phyloP scores from a whole-genome alignment of 2,113 vertebrate genomes.

The Neodontobutis hainanensis region DNA sequence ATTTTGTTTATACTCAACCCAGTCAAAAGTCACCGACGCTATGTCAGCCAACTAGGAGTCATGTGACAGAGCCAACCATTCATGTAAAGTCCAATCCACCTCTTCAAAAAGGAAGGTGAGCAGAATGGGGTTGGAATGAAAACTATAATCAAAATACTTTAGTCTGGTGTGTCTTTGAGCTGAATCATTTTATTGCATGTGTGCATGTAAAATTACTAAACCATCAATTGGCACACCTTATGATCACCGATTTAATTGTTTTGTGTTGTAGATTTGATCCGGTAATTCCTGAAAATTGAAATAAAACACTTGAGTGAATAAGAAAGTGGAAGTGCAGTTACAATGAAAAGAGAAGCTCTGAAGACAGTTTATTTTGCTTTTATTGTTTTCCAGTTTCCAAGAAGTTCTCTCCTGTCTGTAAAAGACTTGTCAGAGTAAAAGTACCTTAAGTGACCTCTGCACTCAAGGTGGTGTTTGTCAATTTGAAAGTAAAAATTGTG shows the following conservation, averaged over 20 bases:
- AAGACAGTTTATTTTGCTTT: not conserved
- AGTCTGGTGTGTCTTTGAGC: too few species aligned
- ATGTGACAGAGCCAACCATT: too few species aligned
- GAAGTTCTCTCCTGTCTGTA: not conserved
- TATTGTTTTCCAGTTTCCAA: constrained; percentile 4
- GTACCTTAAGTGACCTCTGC: not conserved
- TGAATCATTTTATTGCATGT: too few species aligned
- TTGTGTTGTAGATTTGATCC: not conserved
- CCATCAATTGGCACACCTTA: too few species aligned
- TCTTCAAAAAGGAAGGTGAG: too few species aligned
- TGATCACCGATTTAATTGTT: not conserved
- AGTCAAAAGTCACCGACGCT: too few species aligned
- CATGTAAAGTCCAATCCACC: too few species aligned
- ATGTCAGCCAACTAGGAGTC: too few species aligned
- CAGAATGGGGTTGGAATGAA: too few species aligned
- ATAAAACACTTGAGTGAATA: not conserved
- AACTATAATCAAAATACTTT: too few species aligned
- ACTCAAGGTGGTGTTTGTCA: not conserved
- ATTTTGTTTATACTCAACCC: too few species aligned
- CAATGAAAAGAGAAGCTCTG: constrained; percentile 20
- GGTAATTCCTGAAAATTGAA: constrained; percentile 11
- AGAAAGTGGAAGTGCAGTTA: constrained; percentile 50
- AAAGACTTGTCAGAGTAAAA: not conserved
- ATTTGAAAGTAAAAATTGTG: constrained; percentile 9
- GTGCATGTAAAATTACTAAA: too few species aligned